phyloP scores from a whole-genome alignment of 1,140 invertebrate genomes.

The Drosophila erecta region DNA sequence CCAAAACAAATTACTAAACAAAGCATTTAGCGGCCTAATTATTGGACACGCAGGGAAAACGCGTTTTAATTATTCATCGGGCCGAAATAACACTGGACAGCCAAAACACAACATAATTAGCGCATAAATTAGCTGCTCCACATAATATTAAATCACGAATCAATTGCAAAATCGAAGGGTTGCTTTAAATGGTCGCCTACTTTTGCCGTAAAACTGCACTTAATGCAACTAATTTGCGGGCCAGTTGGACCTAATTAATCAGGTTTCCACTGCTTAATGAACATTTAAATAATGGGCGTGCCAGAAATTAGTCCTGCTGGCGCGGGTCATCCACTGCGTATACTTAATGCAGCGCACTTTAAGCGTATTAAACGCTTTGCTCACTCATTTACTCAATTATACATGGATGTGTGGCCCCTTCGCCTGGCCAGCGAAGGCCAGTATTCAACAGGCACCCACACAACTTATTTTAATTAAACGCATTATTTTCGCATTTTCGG shows the following conservation, averaged over 20 bases:
- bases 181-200: slow-evolving; percentile 16
- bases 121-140: slow-evolving; percentile 58
- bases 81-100: slow-evolving; percentile 39
- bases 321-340: slow-evolving; percentile 29
- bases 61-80: slow-evolving; percentile 64
- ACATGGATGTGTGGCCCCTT: not conserved
- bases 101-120: slow-evolving; percentile 64
- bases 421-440: not conserved
- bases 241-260: slow-evolving; percentile 43
- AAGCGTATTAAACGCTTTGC: slow-evolving; percentile 49
- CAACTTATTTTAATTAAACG: slow-evolving; percentile 62
- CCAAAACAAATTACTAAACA: slow-evolving; percentile 57
- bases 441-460: slow-evolving; percentile 36
- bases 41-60: slow-evolving; percentile 51
- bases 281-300: slow-evolving; percentile 28
- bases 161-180: slow-evolving; percentile 31
- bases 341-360: slow-evolving; percentile 44
- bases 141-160: slow-evolving; percentile 40
- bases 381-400: slow-evolving; percentile 1
- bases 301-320: slow-evolving; percentile 1
- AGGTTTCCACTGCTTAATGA: slow-evolving; percentile 32
- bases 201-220: slow-evolving; percentile 4
- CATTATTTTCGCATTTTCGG: slow-evolving; percentile 46
- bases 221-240: slow-evolving; percentile 34
- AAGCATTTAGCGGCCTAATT: slow-evolving; percentile 63